phyloP scores from a whole-genome alignment of 2,113 vertebrate species.

The Pyrgilauda ruficollis region DNA sequence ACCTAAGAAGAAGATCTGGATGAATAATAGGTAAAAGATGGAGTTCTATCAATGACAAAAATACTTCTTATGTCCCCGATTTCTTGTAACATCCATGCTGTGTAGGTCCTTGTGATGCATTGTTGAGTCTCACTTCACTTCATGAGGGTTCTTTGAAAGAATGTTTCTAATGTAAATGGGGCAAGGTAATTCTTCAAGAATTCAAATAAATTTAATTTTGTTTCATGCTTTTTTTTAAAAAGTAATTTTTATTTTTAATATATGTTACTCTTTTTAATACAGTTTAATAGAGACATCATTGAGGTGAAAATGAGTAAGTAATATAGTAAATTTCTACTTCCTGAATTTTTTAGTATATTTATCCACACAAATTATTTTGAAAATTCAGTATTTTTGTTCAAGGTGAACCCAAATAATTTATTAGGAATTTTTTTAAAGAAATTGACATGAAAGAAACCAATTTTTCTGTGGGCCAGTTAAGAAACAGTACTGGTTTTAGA shows the following conservation, averaged over 20 bases:
- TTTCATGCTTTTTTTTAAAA: neutral
- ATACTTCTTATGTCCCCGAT: neutral
- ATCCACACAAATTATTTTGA: neutral
- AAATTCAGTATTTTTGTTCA: neutral
- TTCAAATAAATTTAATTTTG: neutral
- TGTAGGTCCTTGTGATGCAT: neutral
- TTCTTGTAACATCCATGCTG: neutral
- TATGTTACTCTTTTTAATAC: neutral
- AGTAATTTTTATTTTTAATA: neutral
- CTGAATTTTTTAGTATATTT: neutral
- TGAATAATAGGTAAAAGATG: neutral
- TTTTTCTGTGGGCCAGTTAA: neutral
- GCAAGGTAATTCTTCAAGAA: neutral
- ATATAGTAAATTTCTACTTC: neutral
- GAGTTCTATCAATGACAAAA: neutral
- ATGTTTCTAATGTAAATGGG: neutral
- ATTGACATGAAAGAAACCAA: neutral
- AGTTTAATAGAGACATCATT: neutral
- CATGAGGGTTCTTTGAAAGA: neutral
- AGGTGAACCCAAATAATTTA: neutral
- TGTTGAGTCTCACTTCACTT: neutral
- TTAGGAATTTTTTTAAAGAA: neutral
- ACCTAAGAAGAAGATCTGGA: neutral
- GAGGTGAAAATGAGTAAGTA: neutral
- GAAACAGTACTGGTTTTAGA: neutral